Conservation (phyloP, 1,140 invertebrate species). For the Camponotus vicinus region DNA sequence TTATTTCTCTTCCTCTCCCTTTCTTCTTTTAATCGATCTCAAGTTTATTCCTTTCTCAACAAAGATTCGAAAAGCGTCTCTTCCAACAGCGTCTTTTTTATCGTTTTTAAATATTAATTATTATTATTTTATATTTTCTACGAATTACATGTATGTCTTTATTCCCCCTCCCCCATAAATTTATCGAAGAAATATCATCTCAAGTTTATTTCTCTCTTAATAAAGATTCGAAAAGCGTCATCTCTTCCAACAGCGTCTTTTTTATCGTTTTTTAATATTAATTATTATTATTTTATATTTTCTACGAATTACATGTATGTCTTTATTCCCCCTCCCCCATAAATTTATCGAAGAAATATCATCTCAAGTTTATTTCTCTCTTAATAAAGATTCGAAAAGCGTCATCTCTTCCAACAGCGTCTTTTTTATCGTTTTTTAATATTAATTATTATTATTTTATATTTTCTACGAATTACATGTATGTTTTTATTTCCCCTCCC, state of each 20-base stretch:
- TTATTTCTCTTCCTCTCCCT: not conserved
- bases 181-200: not conserved
- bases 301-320: not conserved
- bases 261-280: not conserved
- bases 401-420: not conserved
- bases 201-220: not conserved
- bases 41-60: not conserved
- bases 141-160: not conserved
- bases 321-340: not conserved
- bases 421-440: not conserved
- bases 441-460: slow-evolving; percentile 22
- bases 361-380: slow-evolving; percentile 7
- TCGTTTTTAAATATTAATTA: slow-evolving; percentile 9
- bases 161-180: not conserved
- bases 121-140: slow-evolving; percentile 10
- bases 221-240: not conserved
- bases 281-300: slow-evolving; percentile 16
- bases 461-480: not conserved
- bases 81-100: not conserved
- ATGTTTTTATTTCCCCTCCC: not conserved
- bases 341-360: not conserved
- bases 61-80: not conserved
- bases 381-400: not conserved
- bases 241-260: not conserved
- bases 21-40: slow-evolving; percentile 10